phyloP scores from a whole-genome alignment of 1,140 invertebrate genomes.

The Tetraneura akinire region DNA sequence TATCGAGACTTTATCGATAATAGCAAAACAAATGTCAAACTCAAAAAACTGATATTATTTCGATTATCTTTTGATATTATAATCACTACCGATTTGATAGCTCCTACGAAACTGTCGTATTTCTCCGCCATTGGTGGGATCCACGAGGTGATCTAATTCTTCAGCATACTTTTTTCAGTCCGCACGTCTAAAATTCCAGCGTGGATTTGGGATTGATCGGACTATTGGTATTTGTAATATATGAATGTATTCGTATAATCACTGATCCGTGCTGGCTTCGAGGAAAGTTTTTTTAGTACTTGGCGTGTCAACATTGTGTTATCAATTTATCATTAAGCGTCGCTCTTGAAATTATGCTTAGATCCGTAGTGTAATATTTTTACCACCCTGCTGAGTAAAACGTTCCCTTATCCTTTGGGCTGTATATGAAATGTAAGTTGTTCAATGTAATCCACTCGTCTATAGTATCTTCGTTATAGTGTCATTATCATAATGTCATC shows the following conservation, averaged over 20 bases:
- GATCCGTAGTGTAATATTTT: too few relatives aligned
- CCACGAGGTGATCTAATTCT: neutral
- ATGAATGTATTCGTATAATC: conserved; percentile 9
- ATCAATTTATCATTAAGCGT: too few relatives aligned
- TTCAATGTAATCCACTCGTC: conserved; percentile 16
- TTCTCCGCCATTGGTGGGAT: neutral
- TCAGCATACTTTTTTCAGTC: conserved; percentile 23
- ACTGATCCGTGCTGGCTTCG: conserved; percentile 5
- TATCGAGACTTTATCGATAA: too few relatives aligned
- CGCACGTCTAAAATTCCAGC: conserved; percentile 47
- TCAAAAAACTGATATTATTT: too few relatives aligned
- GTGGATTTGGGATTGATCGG: conserved; percentile 30
- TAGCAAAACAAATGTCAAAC: too few relatives aligned
- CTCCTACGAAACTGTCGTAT: conserved; percentile 37
- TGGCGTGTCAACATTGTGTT: neutral
- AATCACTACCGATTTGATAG: conserved; percentile 3
- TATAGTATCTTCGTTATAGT: too few relatives aligned
- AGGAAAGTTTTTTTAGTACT: neutral
- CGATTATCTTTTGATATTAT: too few relatives aligned
- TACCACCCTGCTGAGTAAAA: too few relatives aligned
- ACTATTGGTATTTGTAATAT: conserved; percentile 39
- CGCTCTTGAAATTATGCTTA: too few relatives aligned
- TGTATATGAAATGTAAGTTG: conserved; percentile 55
- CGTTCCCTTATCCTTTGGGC: conserved; percentile 42
- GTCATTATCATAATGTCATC: too few relatives aligned